phyloP scores from a whole-genome alignment of 2,888 invertebrate species.

The Mimachlamys varia region DNA sequence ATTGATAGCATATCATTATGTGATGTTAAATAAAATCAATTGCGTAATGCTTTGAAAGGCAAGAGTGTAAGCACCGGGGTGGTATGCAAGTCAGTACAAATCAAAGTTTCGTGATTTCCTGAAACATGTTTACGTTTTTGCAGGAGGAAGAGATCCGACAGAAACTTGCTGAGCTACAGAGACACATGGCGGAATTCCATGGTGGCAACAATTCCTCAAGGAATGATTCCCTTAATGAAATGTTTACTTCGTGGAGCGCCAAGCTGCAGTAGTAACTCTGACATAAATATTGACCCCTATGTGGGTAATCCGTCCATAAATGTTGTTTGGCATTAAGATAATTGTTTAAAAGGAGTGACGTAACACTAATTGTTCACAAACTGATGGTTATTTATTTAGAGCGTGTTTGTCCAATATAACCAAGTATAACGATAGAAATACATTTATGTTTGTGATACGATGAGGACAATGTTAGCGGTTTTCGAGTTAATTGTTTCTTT shows the following conservation, averaged over 20 bases:
- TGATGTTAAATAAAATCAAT: too few species aligned
- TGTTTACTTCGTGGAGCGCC: not conserved
- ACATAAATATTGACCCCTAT: not conserved
- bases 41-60: too few species aligned
- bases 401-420: not conserved
- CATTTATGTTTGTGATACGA: not conserved
- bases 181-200: constrained; percentile 51
- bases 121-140: not conserved
- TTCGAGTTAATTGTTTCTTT: not conserved
- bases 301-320: not conserved
- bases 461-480: not conserved
- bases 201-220: constrained; percentile 44
- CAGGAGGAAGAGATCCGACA: constrained; percentile 53
- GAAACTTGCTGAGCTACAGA: constrained; percentile 45
- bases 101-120: too few species aligned
- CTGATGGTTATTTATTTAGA: too few species aligned
- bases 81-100: too few species aligned
- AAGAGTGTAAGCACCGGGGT: too few species aligned
- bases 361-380: too few species aligned
- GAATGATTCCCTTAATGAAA: not conserved
- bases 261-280: not conserved
- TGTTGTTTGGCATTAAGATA: too few species aligned
- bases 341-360: too few species aligned
- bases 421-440: not conserved
- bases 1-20: too few species aligned